Evolutionary conservation across 2,888 invertebrate genomes (phyloP).

Genomic region (Lasioglossum leucozonium): DNA sequence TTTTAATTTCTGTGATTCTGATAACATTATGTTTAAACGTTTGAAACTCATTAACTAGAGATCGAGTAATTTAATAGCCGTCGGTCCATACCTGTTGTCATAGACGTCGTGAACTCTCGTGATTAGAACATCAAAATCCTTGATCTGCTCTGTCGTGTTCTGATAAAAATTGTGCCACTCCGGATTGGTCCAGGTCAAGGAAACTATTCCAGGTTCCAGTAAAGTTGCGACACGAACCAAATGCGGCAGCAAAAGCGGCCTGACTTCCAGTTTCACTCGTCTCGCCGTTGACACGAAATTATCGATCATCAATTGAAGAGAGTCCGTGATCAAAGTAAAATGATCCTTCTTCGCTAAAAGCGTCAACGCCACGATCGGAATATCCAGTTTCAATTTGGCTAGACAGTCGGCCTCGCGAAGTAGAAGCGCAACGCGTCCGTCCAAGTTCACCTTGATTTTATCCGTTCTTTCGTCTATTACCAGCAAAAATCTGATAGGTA

Average conservation of each 20-base stretch:
- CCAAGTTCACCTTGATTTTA: conserved; percentile 91
- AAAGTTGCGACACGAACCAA: conserved; percentile 93
- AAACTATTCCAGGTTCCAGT: conserved; percentile 92
- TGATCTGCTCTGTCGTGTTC: conserved; percentile 90
- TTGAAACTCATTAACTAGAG: no score
- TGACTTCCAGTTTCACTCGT: conserved; percentile 93
- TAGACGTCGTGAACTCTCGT: conserved; percentile 95
- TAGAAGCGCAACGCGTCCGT: conserved; percentile 90
- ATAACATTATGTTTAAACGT: no score
- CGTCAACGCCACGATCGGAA: conserved; percentile 93
- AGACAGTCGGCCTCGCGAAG: conserved; percentile 94
- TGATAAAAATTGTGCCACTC: conserved; percentile 93
- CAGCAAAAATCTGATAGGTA: conserved; percentile 85
- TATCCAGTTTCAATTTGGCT: conserved; percentile 92
- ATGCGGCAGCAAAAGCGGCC: conserved; percentile 95
- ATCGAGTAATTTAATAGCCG: not conserved
- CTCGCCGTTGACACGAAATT: conserved; percentile 90
- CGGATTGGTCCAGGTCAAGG: conserved; percentile 94
- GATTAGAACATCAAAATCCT: conserved; percentile 91
- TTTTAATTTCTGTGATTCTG: no score
- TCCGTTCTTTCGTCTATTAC: conserved; percentile 84
- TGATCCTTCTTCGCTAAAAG: conserved; percentile 91
- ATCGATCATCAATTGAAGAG: conserved; percentile 91
- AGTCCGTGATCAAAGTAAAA: conserved; percentile 91
- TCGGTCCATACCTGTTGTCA: conserved; percentile 86